Evolutionary conservation across 1,140 invertebrate genomes (phyloP), one percentile per base, ranked within the genome.

Genomic region (Pomacea maculata): DNA sequence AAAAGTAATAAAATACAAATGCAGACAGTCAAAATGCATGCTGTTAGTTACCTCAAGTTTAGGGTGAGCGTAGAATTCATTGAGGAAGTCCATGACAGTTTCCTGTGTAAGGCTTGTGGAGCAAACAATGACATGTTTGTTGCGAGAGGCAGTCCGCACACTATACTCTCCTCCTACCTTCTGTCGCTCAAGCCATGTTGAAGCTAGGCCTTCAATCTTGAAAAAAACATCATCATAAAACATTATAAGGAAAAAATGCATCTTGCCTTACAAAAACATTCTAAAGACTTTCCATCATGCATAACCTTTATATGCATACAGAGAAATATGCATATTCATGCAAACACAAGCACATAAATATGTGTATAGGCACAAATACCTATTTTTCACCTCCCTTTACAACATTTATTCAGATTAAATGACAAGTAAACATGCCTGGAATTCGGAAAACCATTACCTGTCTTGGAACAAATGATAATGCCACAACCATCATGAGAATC

Each of bases 11-110:
- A 71, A 71, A 71, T 25, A 25, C 14, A 25, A 15, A 14, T 14
- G 45, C 5, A 11, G 25, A 71, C 25, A 71, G 7, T 52, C 2
- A 73, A 19, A 19, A 7, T 73, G 29, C 11, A 73, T 70, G 11
- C 21, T 25, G 25, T 61, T 15, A 21, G 45, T 34, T 29, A 95
- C 95, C 93, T 95, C 95, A 67, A 99, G 93, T 80, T 98, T 92
- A 0, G 97, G 97, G 93, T 99, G 97, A 25, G 98, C 97, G 89
- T 99, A 99, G 92, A 99, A 99, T 92, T 99, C 98, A 89, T 98
- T 98, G 57, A 99, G 94, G 91, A 99, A 99, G 92, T 99, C 97
- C 96, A 99, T 98, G 84, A 99, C 97, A 78, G 97, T 97, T 90
- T 99, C 97, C 0, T 97, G 96, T 85, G 98, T 96, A 7, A 99